Base-by-base conservation (phyloP, 2,797 vertebrate species). In the Anas bernieri region DNA sequence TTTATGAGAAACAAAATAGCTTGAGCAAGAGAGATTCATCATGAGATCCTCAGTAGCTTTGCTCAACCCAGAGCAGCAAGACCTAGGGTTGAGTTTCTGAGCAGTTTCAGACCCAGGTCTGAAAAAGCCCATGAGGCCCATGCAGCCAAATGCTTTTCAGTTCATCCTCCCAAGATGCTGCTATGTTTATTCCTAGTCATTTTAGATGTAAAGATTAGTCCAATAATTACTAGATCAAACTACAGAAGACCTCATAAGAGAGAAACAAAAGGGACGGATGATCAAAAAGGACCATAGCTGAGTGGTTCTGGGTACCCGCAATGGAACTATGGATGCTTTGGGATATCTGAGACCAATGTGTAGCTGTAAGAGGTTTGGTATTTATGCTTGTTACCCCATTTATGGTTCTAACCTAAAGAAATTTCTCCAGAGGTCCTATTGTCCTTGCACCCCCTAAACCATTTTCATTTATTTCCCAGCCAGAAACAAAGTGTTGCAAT, bases 131-230 rank as follows among this genome's bases (percentile, higher is more conserved):
- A 25, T 64, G 69, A 81, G 37, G 20, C 17, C 39, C 67, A 2
- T 45, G 18, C 5, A 52, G 54, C 7, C 33, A 80, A 70, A 63
- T 12, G 39, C 8, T 78, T 72, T 14, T 7, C 18, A 64, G 28
- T 45, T 23, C 26, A 59, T 8, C 5, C 17, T 70, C 61, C 48
- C 72, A n/a, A 81, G 25, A 48, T n/a, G 48, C 48, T 45, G n/a
- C 11, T 7, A 46, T n/a, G 5, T 62, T 93, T 76, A 23, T 33
- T 87, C 22, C 31, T 14, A 1, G 8, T 72, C 77, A 30, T 2
- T 91, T 74, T 39, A 63, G 14, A 58, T 59, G n/a, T 79, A 63
- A 90, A 93, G 25, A 87, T 59, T 52, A 79, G 72, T 75, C 21
- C 31, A 88, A 9, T 35, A 73, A 69, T 56, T 87, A 61, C 10